phyloP scores from a whole-genome alignment of 1,140 invertebrate species.

The Orius insidiosus region DNA sequence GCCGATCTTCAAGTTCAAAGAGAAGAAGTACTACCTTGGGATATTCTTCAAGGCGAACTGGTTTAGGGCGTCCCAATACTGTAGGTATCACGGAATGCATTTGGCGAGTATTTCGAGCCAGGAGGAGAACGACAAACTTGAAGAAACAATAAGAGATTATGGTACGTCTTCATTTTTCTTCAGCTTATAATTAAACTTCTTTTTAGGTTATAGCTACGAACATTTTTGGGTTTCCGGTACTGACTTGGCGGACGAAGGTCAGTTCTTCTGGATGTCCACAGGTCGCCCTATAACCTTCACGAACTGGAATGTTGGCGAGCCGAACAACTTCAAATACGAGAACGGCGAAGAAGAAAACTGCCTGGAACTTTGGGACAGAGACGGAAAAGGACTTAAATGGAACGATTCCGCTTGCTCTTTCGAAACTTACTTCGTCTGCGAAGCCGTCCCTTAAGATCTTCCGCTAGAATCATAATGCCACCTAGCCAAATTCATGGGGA shows the following conservation, averaged over 20 bases:
- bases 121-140: slow-evolving; percentile 71
- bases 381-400: slow-evolving; percentile 80
- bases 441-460: slow-evolving; percentile 33
- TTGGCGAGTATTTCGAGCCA: slow-evolving; percentile 72
- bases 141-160: slow-evolving; percentile 65
- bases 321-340: slow-evolving; percentile 79
- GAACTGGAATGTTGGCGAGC: slow-evolving; percentile 82
- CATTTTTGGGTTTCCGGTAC: slow-evolving; percentile 88
- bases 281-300: slow-evolving; percentile 74
- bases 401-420: slow-evolving; percentile 84
- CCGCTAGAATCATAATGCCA: no score
- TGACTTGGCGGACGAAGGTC: slow-evolving; percentile 73
- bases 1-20: slow-evolving; percentile 67
- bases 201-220: slow-evolving; percentile 62
- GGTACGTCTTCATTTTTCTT: no score
- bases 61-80: slow-evolving; percentile 80
- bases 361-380: slow-evolving; percentile 75
- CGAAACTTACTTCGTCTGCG: slow-evolving; percentile 81
- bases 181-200: slow-evolving; percentile 7
- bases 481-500: no score
- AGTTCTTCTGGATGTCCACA: slow-evolving; percentile 84
- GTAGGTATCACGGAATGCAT: slow-evolving; percentile 80
- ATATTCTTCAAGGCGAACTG: slow-evolving; percentile 89
- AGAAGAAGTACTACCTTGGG: slow-evolving; percentile 65
- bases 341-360: slow-evolving; percentile 85